These are phyloP conservation scores for Drosophila imparisetae DNA, from an alignment of 2,888 invertebrate genomes.

Conservation along the genomic window DNA sequence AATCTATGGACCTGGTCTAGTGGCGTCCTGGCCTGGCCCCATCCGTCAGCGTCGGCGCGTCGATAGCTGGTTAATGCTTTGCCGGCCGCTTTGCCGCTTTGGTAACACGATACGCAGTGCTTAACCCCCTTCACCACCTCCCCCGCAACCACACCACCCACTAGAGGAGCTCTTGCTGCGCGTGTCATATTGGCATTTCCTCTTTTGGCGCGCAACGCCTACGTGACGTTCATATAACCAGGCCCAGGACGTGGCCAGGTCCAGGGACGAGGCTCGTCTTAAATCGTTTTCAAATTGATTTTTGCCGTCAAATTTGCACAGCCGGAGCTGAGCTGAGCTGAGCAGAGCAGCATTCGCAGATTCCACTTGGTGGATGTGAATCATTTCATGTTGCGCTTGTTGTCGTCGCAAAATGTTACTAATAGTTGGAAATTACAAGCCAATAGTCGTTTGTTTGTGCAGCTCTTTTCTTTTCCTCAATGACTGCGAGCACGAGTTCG, in stretches of 20 bases:
- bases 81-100: conserved; percentile 38
- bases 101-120: conserved; percentile 64
- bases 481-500: conserved; percentile 26
- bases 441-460: conserved; percentile 64
- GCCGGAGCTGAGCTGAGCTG: conserved; percentile 21
- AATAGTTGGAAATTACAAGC: conserved; percentile 78
- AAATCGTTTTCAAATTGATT: conserved; percentile 81
- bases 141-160: conserved; percentile 10
- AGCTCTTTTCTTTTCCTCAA: conserved; percentile 15
- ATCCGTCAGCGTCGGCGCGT: conserved; percentile 75
- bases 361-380: conserved; percentile 45
- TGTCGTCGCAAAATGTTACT: conserved; percentile 78
- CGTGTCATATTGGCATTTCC: conserved; percentile 80
- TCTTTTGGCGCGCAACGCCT: conserved; percentile 71
- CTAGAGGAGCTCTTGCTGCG: conserved; percentile 55
- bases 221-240: conserved; percentile 42
- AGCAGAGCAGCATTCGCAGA: conserved; percentile 6
- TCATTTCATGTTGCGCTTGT: conserved; percentile 68
- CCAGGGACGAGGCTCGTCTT: conserved; percentile 48
- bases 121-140: neutral
- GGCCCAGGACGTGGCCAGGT: conserved; percentile 2
- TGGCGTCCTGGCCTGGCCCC: conserved; percentile 43
- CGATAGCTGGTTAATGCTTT: conserved; percentile 78
- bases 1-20: conserved; percentile 21
- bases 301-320: conserved; percentile 79